Percentiles rank a stretch among this genome's conserved stretches.
Evolutionary conservation across 2,797 vertebrate species (phyloP).

Genomic region (Xenentodon cancila): DNA sequence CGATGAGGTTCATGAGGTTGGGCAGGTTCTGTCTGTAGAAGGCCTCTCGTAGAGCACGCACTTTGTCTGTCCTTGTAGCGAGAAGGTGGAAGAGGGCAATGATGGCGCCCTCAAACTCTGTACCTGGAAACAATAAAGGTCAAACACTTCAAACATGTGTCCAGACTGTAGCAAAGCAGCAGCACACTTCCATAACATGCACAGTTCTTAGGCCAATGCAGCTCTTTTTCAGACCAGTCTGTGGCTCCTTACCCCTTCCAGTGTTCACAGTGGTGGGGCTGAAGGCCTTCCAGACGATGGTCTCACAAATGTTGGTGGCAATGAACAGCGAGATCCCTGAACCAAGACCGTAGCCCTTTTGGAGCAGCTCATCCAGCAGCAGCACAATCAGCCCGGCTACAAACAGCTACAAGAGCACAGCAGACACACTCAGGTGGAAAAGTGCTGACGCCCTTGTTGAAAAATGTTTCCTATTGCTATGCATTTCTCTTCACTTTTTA

Average conservation of each 20-base stretch:
- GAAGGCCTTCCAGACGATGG: conserved; percentile 98
- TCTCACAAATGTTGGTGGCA: conserved; percentile 99
- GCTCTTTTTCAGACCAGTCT: not conserved
- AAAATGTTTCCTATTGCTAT: not conserved
- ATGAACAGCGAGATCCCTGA: conserved; percentile 99
- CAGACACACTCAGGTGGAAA: conserved; percentile 10
- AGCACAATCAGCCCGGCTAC: conserved; percentile 96
- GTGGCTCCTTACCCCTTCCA: conserved; percentile 86
- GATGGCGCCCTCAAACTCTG: conserved; percentile 97
- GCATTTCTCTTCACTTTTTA: not conserved
- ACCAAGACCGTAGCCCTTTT: conserved; percentile 97
- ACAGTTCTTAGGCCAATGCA: not conserved
- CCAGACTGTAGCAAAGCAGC: not conserved
- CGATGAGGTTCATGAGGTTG: conserved; percentile 98
- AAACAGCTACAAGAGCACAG: conserved; percentile 85
- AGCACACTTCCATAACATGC: no score
- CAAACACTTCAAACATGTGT: conserved; percentile 7
- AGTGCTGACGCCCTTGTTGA: not conserved
- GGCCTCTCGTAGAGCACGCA: conserved; percentile 95
- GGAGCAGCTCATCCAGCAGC: conserved; percentile 94
- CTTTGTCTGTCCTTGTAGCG: conserved; percentile 97
- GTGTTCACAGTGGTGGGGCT: conserved; percentile 99
- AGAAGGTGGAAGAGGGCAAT: conserved; percentile 97
- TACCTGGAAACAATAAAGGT: conserved; percentile 78
- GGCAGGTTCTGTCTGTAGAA: conserved; percentile 99